Evolutionary conservation across 2,797 vertebrate species (phyloP).

Genomic region (Gymnocypris eckloni): DNA sequence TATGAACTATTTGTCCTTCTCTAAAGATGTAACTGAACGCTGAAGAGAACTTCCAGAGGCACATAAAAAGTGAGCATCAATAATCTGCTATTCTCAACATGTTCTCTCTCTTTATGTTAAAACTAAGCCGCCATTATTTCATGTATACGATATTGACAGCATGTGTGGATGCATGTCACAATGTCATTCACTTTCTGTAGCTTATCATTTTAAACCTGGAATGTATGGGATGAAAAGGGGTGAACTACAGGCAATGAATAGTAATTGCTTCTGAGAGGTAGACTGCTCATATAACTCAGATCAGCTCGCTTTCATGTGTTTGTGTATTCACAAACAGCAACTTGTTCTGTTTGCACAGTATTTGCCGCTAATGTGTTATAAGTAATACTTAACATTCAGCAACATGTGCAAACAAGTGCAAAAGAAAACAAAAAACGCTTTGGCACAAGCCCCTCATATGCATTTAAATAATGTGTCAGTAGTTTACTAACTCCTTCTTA

Average conservation of each 20-base stretch:
- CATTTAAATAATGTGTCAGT: conserved; percentile 8
- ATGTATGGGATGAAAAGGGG: conserved; percentile 19
- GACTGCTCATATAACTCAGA: conserved; percentile 2
- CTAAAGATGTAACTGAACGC: neutral
- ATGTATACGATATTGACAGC: conserved; percentile 1
- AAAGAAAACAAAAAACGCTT: neutral
- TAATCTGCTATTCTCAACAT: conserved; percentile 13
- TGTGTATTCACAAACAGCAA: conserved; percentile 4
- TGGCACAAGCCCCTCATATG: conserved; percentile 20
- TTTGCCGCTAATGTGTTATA: neutral
- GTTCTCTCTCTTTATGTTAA: neutral
- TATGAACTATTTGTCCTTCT: neutral
- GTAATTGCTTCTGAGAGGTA: neutral
- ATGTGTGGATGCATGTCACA: neutral
- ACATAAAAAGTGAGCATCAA: neutral
- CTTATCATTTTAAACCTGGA: neutral
- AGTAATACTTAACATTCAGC: conserved; percentile 8
- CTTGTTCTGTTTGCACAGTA: neutral
- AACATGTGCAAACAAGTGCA: neutral
- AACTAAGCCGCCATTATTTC: neutral
- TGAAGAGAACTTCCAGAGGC: neutral
- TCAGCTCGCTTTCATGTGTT: neutral
- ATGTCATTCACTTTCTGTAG: neutral
- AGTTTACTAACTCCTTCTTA: conserved; percentile 19
- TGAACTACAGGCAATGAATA: neutral